Percentiles rank a stretch among this genome's conserved stretches.
These are phyloP conservation scores for Pantherophis vulpinus DNA, from an alignment of 2,797 vertebrate genomes.

Conservation along the genomic window DNA sequence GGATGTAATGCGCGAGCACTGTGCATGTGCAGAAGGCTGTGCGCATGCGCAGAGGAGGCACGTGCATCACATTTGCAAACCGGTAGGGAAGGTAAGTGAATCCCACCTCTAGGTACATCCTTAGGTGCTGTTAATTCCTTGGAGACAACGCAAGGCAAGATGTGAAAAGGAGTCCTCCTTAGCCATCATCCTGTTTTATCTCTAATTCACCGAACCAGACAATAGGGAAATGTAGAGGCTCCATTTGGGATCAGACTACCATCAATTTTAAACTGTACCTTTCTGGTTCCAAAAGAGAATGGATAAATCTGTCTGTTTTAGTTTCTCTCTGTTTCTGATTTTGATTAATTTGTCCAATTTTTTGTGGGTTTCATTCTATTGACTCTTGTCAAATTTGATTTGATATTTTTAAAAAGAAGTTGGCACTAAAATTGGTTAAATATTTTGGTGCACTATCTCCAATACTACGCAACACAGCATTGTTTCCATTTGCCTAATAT, in stretches of 20 bases:
- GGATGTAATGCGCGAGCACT: too few relatives aligned
- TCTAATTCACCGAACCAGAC: background rate
- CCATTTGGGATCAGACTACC: background rate
- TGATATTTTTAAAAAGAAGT: background rate
- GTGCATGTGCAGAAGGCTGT: too few relatives aligned
- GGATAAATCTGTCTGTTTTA: background rate
- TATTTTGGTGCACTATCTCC: background rate
- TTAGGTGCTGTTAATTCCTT: background rate
- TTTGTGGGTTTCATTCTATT: background rate
- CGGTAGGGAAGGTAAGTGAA: too few relatives aligned
- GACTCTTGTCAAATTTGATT: background rate
- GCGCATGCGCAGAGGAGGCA: too few relatives aligned
- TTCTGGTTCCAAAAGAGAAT: background rate
- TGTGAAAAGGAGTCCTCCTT: background rate
- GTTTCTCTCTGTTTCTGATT: background rate
- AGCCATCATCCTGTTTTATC: background rate
- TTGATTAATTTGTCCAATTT: background rate
- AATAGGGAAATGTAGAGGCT: background rate
- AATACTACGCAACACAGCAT: background rate
- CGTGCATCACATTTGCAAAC: too few relatives aligned
- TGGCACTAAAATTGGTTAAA: background rate
- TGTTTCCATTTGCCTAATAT: background rate
- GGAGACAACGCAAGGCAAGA: background rate
- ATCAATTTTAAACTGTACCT: background rate
- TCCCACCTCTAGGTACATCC: background rate